Evolutionary conservation across 2,113 vertebrate species (phyloP).

Genomic region (Piliocolobus tephrosceles): DNA sequence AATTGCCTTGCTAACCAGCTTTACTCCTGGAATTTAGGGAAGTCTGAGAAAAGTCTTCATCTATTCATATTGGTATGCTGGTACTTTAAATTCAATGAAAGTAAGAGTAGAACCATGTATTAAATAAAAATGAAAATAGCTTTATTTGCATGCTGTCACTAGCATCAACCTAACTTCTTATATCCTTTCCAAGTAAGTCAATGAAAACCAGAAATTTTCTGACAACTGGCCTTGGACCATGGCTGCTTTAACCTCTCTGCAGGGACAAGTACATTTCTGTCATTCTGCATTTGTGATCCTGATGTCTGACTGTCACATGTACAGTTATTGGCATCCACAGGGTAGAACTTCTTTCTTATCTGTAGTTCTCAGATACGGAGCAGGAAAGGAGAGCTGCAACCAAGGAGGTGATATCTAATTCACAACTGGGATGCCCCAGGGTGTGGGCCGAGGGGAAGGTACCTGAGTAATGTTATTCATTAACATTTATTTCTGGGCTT

Average conservation of each 20-base stretch:
- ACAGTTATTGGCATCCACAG: not conserved
- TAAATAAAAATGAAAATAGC: conserved; percentile 49
- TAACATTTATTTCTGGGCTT: not conserved
- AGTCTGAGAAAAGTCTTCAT: not conserved
- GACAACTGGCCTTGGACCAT: not conserved
- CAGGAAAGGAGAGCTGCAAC: not conserved
- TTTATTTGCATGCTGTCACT: conserved; percentile 27
- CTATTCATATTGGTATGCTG: not conserved
- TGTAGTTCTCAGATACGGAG: conserved; percentile 52
- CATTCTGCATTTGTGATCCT: conserved; percentile 46
- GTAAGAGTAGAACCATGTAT: not conserved
- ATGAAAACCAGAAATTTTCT: not conserved
- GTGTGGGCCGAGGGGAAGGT: not conserved
- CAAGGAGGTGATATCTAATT: not conserved
- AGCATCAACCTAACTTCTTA: not conserved
- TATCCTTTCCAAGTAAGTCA: conserved; percentile 43
- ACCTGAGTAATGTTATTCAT: not conserved
- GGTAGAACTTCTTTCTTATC: conserved; percentile 57
- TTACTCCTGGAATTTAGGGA: not conserved
- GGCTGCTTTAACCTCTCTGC: conserved; percentile 48
- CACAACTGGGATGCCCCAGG: not conserved
- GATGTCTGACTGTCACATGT: conserved; percentile 35
- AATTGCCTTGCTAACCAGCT: not conserved
- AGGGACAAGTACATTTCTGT: conserved; percentile 56
- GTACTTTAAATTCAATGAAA: conserved; percentile 55